Evolutionary conservation across 2,113 vertebrate species (phyloP).

Genomic region (Eupsittula cactorum): DNA sequence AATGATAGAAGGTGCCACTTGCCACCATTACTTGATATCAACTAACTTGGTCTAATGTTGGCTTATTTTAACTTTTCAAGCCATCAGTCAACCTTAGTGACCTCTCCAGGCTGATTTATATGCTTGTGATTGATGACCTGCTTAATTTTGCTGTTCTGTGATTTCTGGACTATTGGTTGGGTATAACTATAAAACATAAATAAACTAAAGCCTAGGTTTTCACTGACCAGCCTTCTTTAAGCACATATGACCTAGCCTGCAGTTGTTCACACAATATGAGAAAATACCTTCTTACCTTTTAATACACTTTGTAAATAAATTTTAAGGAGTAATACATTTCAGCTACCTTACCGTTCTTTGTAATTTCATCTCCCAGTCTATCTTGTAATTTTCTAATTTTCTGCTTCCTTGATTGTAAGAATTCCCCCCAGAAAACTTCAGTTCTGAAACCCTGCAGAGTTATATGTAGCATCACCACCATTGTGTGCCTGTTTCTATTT

Average conservation of each 20-base stretch:
- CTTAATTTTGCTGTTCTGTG: background rate
- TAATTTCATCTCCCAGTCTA: conserved; percentile 37
- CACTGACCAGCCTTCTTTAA: background rate
- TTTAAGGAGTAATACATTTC: conserved; percentile 45
- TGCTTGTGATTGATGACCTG: background rate
- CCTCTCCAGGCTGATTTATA: background rate
- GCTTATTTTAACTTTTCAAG: background rate
- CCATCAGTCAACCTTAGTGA: background rate
- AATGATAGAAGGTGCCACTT: background rate
- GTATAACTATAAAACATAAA: background rate
- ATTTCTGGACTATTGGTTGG: background rate
- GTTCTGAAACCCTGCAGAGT: conserved; percentile 50
- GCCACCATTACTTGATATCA: background rate
- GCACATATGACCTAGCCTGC: background rate
- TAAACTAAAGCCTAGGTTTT: background rate
- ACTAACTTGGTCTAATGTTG: background rate
- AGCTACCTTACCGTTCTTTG: background rate
- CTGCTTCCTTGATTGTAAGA: conserved; percentile 55
- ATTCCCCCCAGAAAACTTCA: background rate
- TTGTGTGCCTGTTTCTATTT: conserved; percentile 36
- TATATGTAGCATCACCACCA: conserved; percentile 39
- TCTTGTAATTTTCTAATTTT: conserved; percentile 68
- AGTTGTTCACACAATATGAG: background rate
- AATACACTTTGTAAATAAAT: conserved; percentile 23
- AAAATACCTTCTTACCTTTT: background rate